Evolutionary conservation across 2,888 invertebrate species (phyloP).

Genomic region (Amblyjoppa proteus): DNA sequence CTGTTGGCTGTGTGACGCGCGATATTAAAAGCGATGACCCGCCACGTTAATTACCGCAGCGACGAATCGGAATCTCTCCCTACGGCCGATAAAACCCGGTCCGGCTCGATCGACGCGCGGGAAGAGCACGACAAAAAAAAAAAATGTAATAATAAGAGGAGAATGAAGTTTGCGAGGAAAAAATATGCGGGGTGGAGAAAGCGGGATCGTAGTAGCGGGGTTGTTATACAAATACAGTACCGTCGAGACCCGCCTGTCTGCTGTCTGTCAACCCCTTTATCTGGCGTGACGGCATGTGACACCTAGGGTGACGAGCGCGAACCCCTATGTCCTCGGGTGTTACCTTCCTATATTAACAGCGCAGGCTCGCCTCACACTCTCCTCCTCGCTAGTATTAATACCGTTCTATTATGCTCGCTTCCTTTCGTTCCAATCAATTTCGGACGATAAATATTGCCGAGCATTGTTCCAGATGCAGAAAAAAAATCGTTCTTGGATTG

Average conservation of each 20-base stretch:
- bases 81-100: not conserved
- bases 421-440: not conserved
- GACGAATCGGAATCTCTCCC: slow-evolving; percentile 14
- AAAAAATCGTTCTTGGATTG: not conserved
- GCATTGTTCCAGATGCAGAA: not conserved
- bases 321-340: slow-evolving; percentile 39
- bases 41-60: slow-evolving; percentile 38
- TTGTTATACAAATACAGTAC: slow-evolving; percentile 60
- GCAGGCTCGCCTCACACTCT: not conserved
- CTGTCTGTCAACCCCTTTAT: slow-evolving; percentile 65
- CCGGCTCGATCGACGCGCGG: not conserved
- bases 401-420: slow-evolving; percentile 10
- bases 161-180: slow-evolving; percentile 60
- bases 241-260: slow-evolving; percentile 52
- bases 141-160: slow-evolving; percentile 34
- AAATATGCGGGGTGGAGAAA: slow-evolving; percentile 36
- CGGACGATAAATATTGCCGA: not conserved
- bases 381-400: slow-evolving; percentile 30
- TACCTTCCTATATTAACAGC: slow-evolving; percentile 6
- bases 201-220: slow-evolving; percentile 22
- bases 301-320: slow-evolving; percentile 57
- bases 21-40: slow-evolving; percentile 46
- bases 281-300: slow-evolving; percentile 64
- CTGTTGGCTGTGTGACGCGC: slow-evolving; percentile 34
- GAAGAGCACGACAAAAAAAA: slow-evolving; percentile 28